phyloP scores from a whole-genome alignment of 2,113 vertebrate species.

The Potamarius usumacintae region DNA sequence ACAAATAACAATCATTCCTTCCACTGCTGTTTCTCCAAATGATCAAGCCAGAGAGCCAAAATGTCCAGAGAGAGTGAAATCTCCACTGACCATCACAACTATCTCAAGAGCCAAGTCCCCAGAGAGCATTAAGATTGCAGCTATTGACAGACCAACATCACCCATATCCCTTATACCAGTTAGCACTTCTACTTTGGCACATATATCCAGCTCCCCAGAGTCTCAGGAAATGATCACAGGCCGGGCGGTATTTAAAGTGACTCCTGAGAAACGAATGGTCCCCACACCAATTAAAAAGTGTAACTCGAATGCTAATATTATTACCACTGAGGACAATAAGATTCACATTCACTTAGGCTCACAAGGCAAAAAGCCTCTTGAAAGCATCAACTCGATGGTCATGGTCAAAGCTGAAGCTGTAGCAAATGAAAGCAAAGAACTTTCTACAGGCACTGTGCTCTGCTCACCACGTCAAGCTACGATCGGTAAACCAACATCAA shows the following conservation, averaged over 20 bases:
- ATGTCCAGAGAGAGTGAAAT: constrained; percentile 84
- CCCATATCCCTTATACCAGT: constrained; percentile 89
- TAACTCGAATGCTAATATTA: constrained; percentile 82
- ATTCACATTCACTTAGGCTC: constrained; percentile 93
- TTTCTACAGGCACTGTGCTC: constrained; percentile 86
- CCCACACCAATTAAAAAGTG: constrained; percentile 82
- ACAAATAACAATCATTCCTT: constrained; percentile 93
- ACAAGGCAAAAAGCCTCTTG: constrained; percentile 78
- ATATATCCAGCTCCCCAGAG: constrained; percentile 77
- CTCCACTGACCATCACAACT: constrained; percentile 91
- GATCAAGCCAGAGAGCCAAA: constrained; percentile 72
- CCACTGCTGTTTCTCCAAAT: constrained; percentile 74
- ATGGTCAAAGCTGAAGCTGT: constrained; percentile 78
- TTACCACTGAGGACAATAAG: constrained; percentile 95
- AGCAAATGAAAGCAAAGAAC: constrained; percentile 81
- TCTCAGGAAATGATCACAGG: constrained; percentile 88
- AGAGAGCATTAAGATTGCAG: constrained; percentile 73
- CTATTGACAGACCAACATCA: constrained; percentile 77
- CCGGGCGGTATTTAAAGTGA: constrained; percentile 91
- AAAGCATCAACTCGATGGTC: constrained; percentile 76
- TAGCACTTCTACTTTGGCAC: constrained; percentile 78
- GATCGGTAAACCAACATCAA: constrained; percentile 73
- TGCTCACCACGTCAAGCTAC: constrained; percentile 85
- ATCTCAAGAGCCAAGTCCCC: constrained; percentile 88
- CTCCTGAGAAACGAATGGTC: constrained; percentile 91